These are phyloP conservation scores for Dipus sagitta DNA, from an alignment of 2,797 vertebrate genomes.

Conservation along the genomic window DNA sequence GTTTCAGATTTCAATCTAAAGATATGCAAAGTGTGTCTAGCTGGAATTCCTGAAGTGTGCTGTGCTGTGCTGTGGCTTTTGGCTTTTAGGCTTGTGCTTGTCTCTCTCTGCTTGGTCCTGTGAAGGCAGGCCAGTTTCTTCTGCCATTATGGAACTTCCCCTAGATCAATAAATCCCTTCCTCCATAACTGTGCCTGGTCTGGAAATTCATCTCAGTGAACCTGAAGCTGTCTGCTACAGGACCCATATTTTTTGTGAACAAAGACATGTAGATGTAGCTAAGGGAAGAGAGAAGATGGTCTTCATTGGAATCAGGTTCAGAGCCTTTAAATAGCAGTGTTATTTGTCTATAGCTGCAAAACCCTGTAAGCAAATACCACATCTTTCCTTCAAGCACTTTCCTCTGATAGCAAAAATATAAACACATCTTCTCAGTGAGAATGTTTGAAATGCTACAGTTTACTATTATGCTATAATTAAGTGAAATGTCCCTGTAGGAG, in stretches of 20 bases:
- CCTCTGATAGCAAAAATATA: conserved; percentile 18
- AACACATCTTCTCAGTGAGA: conserved; percentile 9
- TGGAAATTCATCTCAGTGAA: too few species aligned
- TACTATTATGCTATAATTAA: conserved; percentile 52
- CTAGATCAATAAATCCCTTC: too few species aligned
- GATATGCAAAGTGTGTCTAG: too few species aligned
- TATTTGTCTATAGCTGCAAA: background rate
- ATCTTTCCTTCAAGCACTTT: conserved; percentile 38
- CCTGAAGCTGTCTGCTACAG: too few species aligned
- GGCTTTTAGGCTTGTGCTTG: too few species aligned
- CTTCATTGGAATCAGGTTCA: background rate
- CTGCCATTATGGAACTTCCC: too few species aligned
- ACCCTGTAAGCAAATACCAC: background rate
- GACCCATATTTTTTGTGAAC: background rate
- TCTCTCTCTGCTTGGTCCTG: too few species aligned
- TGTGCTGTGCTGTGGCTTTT: too few species aligned
- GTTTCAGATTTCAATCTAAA: too few species aligned
- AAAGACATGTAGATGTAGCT: background rate
- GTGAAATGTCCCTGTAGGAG: conserved; percentile 30
- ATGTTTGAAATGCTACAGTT: conserved; percentile 1
- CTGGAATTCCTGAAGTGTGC: too few species aligned
- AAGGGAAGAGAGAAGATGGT: background rate
- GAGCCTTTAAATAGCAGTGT: background rate
- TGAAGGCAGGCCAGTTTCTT: too few species aligned
- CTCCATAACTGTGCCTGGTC: too few species aligned